Conservation (phyloP, 2,888 invertebrate species). For the Emmelina monodactyla region DNA sequence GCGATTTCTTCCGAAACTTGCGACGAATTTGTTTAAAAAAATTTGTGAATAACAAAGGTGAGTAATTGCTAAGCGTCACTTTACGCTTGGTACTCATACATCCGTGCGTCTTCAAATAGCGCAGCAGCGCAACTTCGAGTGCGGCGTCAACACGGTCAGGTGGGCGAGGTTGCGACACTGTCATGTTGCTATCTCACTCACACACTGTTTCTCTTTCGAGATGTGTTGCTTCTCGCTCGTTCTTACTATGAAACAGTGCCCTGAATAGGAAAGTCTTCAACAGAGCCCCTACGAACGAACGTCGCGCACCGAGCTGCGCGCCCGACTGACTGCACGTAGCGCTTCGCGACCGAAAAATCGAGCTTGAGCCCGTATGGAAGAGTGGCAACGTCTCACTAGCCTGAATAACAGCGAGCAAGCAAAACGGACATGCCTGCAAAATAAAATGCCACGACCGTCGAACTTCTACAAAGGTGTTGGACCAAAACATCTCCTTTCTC, state of each 20-base stretch:
- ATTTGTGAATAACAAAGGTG: no score
- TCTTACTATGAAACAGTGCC: conserved; percentile 25
- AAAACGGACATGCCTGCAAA: conserved; percentile 45
- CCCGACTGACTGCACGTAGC: conserved; percentile 46
- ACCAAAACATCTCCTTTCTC: conserved; percentile 65
- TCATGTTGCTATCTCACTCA: conserved; percentile 41
- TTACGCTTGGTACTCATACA: conserved; percentile 47
- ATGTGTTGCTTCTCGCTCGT: conserved; percentile 35
- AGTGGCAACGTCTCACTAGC: conserved; percentile 51
- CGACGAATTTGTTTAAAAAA: no score
- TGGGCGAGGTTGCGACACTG: conserved; percentile 67
- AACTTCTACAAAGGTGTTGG: conserved; percentile 49
- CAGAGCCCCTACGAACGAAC: conserved; percentile 53
- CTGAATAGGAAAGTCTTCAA: conserved; percentile 33
- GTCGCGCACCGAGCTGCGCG: conserved; percentile 65
- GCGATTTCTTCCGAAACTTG: no score
- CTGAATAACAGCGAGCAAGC: conserved; percentile 44
- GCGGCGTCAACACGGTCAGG: conserved; percentile 67
- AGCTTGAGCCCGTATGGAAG: conserved; percentile 28
- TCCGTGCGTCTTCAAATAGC: conserved; percentile 65
- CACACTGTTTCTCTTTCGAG: conserved; percentile 25
- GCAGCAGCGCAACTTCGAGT: conserved; percentile 66
- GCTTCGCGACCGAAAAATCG: conserved; percentile 26
- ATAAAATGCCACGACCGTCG: conserved; percentile 51
- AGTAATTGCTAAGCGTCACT: conserved; percentile 51